Percentiles rank a stretch among this genome's conserved stretches.
Conservation (phyloP, 2,797 vertebrate genomes). For the Gastrophryne carolinensis region DNA sequence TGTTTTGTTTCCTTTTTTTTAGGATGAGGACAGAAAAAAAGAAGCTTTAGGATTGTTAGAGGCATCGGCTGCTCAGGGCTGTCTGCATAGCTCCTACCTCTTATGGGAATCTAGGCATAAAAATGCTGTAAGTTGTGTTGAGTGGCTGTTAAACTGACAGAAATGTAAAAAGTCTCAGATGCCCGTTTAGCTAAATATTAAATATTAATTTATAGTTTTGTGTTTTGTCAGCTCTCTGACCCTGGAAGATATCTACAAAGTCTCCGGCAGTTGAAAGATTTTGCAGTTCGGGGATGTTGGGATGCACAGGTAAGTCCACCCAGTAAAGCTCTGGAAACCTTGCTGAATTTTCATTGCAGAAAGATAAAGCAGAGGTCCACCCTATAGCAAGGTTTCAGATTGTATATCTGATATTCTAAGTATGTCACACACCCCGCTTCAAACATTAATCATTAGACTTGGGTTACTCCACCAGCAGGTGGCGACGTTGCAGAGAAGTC, state of each 20-base stretch:
- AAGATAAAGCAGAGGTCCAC: too few relatives aligned
- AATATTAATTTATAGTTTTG: background rate
- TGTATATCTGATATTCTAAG: too few relatives aligned
- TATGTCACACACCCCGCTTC: too few relatives aligned
- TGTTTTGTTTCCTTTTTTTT: too few relatives aligned
- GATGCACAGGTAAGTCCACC: constrained; percentile 94
- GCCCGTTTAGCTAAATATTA: background rate
- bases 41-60: constrained; percentile 82
- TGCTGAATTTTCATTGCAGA: too few relatives aligned
- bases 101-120: constrained; percentile 86
- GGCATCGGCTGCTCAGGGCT: constrained; percentile 84
- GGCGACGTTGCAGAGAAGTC: too few relatives aligned
- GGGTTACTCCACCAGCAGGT: too few relatives aligned
- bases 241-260: constrained; percentile 91
- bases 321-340: too few relatives aligned
- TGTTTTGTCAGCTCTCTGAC: constrained; percentile 75
- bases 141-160: too few relatives aligned
- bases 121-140: constrained; percentile 76
- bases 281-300: constrained; percentile 92
- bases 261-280: constrained; percentile 89
- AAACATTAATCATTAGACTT: too few relatives aligned
- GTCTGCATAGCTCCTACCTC: constrained; percentile 88
- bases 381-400: too few relatives aligned
- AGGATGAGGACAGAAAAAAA: constrained; percentile 80
- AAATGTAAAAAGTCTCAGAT: too few relatives aligned